Percentiles rank a stretch among this genome's conserved stretches.
Conservation (phyloP, 2,797 vertebrate species). For the Chaunax sp. region DNA sequence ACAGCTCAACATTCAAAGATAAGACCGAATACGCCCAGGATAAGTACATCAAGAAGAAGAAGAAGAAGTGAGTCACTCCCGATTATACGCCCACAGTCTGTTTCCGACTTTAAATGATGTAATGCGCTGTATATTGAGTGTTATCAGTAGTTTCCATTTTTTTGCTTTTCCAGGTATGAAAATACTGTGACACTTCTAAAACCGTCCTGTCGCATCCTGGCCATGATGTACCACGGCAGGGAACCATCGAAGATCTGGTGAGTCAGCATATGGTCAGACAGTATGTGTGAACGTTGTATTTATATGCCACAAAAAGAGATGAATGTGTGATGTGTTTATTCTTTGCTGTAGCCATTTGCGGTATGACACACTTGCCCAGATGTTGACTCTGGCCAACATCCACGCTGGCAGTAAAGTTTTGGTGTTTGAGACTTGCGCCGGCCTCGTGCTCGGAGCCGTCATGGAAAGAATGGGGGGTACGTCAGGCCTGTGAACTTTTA, state of each 20-base stretch:
- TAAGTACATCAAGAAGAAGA: slow-evolving; percentile 99
- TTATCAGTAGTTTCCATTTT: slow-evolving; percentile 6
- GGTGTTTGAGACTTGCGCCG: slow-evolving; percentile 95
- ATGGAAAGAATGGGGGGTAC: slow-evolving; percentile 98
- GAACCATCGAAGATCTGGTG: slow-evolving; percentile 98
- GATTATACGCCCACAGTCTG: not conserved
- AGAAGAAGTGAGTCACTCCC: slow-evolving; percentile 92
- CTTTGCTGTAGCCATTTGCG: slow-evolving; percentile 88
- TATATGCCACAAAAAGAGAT: not conserved
- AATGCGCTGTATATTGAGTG: not conserved
- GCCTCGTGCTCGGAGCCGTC: slow-evolving; percentile 92
- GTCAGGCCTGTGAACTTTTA: slow-evolving; percentile 16
- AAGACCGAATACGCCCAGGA: slow-evolving; percentile 98
- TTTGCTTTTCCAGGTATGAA: slow-evolving; percentile 87
- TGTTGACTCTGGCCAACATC: slow-evolving; percentile 93
- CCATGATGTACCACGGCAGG: slow-evolving; percentile 97
- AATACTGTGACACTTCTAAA: slow-evolving; percentile 90
- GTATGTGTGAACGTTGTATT: not conserved
- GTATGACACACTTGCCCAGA: slow-evolving; percentile 95
- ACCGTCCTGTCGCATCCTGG: slow-evolving; percentile 93
- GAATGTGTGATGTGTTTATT: not conserved
- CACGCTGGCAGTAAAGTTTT: slow-evolving; percentile 95
- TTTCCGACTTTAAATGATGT: not conserved
- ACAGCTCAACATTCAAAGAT: slow-evolving; percentile 95
- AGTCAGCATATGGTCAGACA: slow-evolving; percentile 48